A percentile compares a stretch with the other conserved stretches of the same genome.
Conservation (phyloP, 2,888 invertebrate genomes). For the Actias luna region DNA sequence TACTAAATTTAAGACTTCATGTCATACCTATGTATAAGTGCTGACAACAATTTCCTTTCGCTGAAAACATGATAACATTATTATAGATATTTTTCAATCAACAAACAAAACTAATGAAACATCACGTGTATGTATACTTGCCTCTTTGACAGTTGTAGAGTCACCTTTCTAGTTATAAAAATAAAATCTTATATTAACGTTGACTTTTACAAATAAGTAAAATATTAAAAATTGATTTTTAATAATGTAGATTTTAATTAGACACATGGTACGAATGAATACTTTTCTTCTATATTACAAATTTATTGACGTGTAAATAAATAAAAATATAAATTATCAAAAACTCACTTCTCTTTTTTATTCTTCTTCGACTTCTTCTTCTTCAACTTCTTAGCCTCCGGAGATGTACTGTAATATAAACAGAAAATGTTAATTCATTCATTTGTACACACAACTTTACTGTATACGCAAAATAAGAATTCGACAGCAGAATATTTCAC, state of each 20-base stretch:
- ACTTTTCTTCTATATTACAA: neutral
- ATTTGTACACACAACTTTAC: neutral
- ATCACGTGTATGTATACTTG: constrained; percentile 53
- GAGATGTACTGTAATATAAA: constrained; percentile 83
- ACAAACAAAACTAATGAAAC: constrained; percentile 18
- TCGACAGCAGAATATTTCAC: too few relatives aligned
- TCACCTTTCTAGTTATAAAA: constrained; percentile 72
- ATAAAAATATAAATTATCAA: constrained; percentile 25
- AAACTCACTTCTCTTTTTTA: constrained; percentile 87
- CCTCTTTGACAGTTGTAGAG: constrained; percentile 67
- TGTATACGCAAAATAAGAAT: too few relatives aligned
- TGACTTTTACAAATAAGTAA: constrained; percentile 37
- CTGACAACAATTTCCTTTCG: constrained; percentile 73
- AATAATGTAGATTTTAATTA: neutral
- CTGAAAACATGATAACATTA: constrained; percentile 55
- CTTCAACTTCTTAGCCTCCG: constrained; percentile 87
- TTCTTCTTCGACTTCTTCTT: constrained; percentile 90
- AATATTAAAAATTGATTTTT: neutral
- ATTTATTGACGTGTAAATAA: constrained; percentile 19
- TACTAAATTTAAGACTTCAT: constrained; percentile 4
- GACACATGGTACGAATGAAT: neutral
- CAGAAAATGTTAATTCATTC: neutral
- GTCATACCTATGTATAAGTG: constrained; percentile 69
- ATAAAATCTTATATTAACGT: constrained; percentile 50
- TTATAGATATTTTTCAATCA: constrained; percentile 8